These are phyloP conservation scores for Forbesichthys agassizii DNA, from an alignment of 2,113 vertebrate species.

Conservation along the genomic window DNA sequence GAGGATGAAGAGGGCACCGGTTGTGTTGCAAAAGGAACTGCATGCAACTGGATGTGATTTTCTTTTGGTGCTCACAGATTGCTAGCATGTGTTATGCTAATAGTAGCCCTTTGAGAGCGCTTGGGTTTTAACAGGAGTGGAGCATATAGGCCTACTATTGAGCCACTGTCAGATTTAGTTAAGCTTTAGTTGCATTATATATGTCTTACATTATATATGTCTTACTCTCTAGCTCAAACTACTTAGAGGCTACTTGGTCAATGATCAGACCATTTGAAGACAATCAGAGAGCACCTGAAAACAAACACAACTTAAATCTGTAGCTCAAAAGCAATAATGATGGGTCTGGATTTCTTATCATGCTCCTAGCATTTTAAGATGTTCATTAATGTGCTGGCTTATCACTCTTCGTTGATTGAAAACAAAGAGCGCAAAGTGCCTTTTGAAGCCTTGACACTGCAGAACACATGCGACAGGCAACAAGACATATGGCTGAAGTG, in stretches of 20 bases:
- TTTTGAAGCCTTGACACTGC: slow-evolving; percentile 36
- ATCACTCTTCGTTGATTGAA: slow-evolving; percentile 4
- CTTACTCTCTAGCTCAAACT: too few relatives aligned
- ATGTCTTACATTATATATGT: too few relatives aligned
- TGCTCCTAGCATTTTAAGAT: background rate
- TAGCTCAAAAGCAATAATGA: too few relatives aligned
- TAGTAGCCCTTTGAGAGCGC: background rate
- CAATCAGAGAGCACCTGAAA: too few relatives aligned
- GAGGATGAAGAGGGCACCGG: background rate
- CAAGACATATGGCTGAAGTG: slow-evolving; percentile 30
- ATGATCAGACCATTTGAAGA: too few relatives aligned
- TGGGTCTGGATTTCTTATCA: too few relatives aligned
- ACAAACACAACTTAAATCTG: too few relatives aligned
- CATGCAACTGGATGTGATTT: slow-evolving; percentile 12
- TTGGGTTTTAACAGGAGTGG: background rate
- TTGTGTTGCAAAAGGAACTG: slow-evolving; percentile 1
- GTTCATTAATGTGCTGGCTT: slow-evolving; percentile 10
- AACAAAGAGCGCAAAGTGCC: slow-evolving; percentile 17
- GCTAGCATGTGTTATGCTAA: slow-evolving; percentile 18
- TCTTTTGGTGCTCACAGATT: slow-evolving; percentile 1
- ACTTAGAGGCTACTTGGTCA: too few relatives aligned
- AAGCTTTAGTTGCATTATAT: too few relatives aligned
- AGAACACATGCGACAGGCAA: slow-evolving; percentile 62
- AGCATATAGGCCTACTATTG: background rate
- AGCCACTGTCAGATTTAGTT: background rate